phyloP scores from a whole-genome alignment of 2,113 vertebrate genomes.

The Ictalurus furcatus region DNA sequence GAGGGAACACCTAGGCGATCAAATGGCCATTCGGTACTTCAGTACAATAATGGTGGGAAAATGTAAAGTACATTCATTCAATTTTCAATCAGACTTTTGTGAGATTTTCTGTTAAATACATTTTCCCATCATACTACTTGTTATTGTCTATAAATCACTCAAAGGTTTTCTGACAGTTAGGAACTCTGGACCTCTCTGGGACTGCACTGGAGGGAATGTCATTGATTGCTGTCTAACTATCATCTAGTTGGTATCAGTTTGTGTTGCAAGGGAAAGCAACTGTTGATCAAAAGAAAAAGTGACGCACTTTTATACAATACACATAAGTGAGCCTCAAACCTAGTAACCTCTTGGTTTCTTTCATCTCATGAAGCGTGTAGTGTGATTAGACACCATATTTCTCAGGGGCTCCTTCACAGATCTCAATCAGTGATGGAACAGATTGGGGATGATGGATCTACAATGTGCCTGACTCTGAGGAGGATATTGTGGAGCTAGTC shows the following conservation, averaged over 20 bases:
- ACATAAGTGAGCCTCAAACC: not conserved
- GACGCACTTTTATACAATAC: not conserved
- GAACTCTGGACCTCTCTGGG: not conserved
- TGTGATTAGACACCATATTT: conserved; percentile 5
- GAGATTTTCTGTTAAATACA: not conserved
- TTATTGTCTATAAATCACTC: not conserved
- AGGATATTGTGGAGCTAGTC: conserved; percentile 57
- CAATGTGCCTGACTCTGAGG: not conserved
- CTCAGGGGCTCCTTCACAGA: conserved; percentile 3
- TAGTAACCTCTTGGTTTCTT: not conserved
- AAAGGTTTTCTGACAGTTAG: not conserved
- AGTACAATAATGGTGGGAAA: not conserved
- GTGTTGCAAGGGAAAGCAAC: not conserved
- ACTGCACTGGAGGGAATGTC: not conserved
- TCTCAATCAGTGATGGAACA: conserved; percentile 15
- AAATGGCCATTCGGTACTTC: not conserved
- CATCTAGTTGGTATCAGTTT: not conserved
- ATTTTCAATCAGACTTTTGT: not conserved
- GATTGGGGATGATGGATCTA: conserved; percentile 22
- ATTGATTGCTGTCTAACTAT: not conserved
- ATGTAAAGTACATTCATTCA: not conserved
- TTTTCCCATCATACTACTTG: not conserved
- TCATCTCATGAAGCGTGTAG: conserved; percentile 6
- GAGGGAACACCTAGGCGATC: not conserved
- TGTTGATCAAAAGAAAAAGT: not conserved